Percentiles rank a stretch among this genome's conserved stretches.
Evolutionary conservation across 1,140 invertebrate genomes (phyloP).

Genomic region (Zaprionus davidi): DNA sequence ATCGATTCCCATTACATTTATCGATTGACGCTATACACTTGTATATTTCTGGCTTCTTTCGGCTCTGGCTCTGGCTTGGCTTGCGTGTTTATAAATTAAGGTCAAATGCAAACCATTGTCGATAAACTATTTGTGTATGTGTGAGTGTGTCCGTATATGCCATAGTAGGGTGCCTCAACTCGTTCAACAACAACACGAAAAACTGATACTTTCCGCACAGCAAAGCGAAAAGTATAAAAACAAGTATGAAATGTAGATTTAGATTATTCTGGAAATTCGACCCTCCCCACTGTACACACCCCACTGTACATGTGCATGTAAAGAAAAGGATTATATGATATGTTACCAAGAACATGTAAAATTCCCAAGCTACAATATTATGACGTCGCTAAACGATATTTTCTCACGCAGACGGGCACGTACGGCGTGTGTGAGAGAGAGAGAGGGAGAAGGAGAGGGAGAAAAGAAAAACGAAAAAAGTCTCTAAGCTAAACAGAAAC

Average conservation of each 20-base stretch:
- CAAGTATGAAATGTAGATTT: background rate
- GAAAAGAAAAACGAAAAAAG: constrained; percentile 28
- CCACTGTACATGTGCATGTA: background rate
- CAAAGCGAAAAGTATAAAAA: constrained; percentile 1
- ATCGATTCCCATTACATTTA: constrained; percentile 26
- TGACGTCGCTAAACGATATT: constrained; percentile 47
- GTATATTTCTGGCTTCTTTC: background rate
- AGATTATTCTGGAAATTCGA: background rate
- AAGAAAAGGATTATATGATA: background rate
- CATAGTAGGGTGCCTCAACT: background rate
- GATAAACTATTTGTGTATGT: constrained; percentile 9
- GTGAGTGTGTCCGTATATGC: background rate
- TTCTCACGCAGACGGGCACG: constrained; percentile 45
- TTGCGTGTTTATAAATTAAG: constrained; percentile 42
- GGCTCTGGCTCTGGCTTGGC: background rate
- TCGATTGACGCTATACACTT: constrained; percentile 23
- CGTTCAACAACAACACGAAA: background rate
- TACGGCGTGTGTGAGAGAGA: too few relatives aligned
- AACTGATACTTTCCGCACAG: background rate
- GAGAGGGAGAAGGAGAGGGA: background rate
- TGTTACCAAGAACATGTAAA: background rate
- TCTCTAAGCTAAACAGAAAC: constrained; percentile 19
- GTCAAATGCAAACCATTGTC: constrained; percentile 36
- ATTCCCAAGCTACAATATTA: background rate
- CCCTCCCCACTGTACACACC: background rate